Base-by-base conservation (phyloP, 2,113 vertebrate species). In the Orientallactaga bullata region DNA sequence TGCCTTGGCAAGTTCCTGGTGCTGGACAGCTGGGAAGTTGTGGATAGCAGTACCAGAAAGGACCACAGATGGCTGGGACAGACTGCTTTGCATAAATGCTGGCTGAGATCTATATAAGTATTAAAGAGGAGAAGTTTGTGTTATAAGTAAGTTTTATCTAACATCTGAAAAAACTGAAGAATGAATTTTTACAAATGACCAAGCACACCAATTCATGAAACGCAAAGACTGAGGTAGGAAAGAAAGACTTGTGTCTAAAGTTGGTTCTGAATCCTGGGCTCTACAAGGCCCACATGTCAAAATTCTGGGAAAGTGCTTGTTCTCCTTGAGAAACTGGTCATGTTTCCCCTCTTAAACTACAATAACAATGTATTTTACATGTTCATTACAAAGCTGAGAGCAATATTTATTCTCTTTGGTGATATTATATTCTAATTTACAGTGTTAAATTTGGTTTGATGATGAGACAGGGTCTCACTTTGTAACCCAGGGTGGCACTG, bases 31-130 rank as follows among this genome's bases (percentile, higher is more conserved):
- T 15, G 99, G 98, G 82, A 99, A 99, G 96, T 99, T 99, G 97
- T 99, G 99, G 81, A 99, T 98, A 58, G 99, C 98, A 5, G 99
- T 99, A 35, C 99, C 99, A 79, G 99, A 99, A 87, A 99, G 98
- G 97, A 99, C 99, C 97, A 99, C 99, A 2, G 99, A 99, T 5
- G 99, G 99, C 97, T 99, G 99, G 35, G 99, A 99, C 42, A 99
- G 97, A 94, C 98, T 99, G 98, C 98, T 99, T 71, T 99, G 99
- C 99, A 99, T 99, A 97, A 99, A 99, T 2, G 99, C 99, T 96
- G 99, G 99, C 96, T 99, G 99, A 28, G 99, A 99, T 97, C 99
- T 99, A 97, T 2, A 89, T 76, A 58, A 94, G 37, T 3, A 96
- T 76, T 61, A 30, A 93, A 93, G 23, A 79, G 55, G 92, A 79